These are phyloP conservation scores for Ceryle rudis DNA, from an alignment of 2,797 vertebrate genomes.

Conservation along the genomic window DNA sequence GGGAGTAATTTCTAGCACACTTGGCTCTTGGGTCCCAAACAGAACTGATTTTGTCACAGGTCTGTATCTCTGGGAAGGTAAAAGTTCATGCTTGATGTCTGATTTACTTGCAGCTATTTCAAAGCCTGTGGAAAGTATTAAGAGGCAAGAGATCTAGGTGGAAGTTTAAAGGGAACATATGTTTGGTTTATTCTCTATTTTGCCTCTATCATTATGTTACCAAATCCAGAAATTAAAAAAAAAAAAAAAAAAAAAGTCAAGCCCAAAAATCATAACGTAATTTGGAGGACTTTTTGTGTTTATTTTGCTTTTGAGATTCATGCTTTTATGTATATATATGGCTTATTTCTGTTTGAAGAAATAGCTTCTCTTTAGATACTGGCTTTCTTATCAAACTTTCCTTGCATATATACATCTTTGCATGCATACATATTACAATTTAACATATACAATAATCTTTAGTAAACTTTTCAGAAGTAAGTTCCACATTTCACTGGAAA, in stretches of 20 bases:
- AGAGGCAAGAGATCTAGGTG: not conserved
- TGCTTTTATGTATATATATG: fast-evolving
- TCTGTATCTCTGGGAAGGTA: slow-evolving; percentile 1
- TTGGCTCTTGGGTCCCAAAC: not conserved
- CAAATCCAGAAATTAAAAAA: not conserved
- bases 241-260: not conserved
- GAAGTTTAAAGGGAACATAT: not conserved
- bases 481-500: not conserved
- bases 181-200: not conserved
- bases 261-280: not conserved
- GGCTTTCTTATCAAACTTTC: not conserved
- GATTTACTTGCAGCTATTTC: slow-evolving; percentile 19
- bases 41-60: not conserved
- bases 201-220: not conserved
- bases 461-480: not conserved
- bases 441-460: not conserved
- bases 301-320: not conserved
- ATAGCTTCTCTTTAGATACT: not conserved
- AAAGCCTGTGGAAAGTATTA: not conserved
- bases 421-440: not conserved
- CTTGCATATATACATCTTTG: not conserved
- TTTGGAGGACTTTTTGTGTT: not conserved
- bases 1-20: not conserved
- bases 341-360: not conserved
- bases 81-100: slow-evolving; percentile 11